A percentile compares a stretch with the other conserved stretches of the same genome.
phyloP scores from a whole-genome alignment of 2,113 vertebrate species.

The Menura novaehollandiae region DNA sequence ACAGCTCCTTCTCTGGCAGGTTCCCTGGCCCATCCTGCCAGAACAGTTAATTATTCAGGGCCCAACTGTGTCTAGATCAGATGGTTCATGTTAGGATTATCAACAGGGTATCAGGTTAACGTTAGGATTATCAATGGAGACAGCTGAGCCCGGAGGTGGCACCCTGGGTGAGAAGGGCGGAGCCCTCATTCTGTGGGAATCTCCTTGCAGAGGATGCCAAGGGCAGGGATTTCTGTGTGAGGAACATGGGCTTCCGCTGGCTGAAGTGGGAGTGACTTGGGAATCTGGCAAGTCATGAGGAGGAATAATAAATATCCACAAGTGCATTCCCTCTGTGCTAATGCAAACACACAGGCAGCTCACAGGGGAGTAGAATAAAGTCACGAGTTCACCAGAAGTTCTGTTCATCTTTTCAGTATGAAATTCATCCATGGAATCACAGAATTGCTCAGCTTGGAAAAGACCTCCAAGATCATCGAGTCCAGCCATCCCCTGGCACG shows the following conservation, averaged over 20 bases:
- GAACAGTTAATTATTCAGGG: not conserved
- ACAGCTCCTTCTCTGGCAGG: not conserved
- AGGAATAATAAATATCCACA: not conserved
- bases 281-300: not conserved
- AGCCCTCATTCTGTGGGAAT: not conserved
- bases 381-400: not conserved
- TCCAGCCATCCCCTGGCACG: fast-evolving
- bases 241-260: not conserved
- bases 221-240: not conserved
- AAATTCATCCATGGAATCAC: not conserved
- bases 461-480: not conserved
- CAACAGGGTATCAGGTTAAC: not conserved
- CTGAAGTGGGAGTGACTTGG: not conserved
- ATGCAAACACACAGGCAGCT: not conserved
- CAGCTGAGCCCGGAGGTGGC: not conserved
- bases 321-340: fast-evolving
- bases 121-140: not conserved
- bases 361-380: not conserved
- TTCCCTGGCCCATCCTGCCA: not conserved
- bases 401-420: not conserved
- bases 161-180: not conserved
- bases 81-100: not conserved
- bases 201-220: not conserved
- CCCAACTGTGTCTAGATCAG: not conserved
- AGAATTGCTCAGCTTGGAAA: not conserved